Evolutionary conservation across 1,140 invertebrate genomes (phyloP).

Genomic region (Euborellia annulipes): DNA sequence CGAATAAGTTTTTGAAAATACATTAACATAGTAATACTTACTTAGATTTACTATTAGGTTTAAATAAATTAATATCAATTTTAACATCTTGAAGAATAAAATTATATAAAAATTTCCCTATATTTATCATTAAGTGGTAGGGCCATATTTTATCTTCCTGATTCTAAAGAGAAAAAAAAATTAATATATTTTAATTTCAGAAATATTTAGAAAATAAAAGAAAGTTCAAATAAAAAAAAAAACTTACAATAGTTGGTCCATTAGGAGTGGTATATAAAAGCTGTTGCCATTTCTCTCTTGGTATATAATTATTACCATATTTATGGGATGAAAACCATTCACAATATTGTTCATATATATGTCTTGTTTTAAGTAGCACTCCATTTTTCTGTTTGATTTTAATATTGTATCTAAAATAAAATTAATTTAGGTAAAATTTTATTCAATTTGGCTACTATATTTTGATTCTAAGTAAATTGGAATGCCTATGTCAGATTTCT

Average conservation of each 20-base stretch:
- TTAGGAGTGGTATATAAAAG: conserved; percentile 35
- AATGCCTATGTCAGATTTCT: too few relatives aligned
- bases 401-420: conserved; percentile 40
- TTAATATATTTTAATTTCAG: conserved; percentile 4
- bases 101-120: conserved; percentile 74
- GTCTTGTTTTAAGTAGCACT: conserved; percentile 44
- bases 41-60: conserved; percentile 33
- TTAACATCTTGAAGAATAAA: conserved; percentile 76
- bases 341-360: conserved; percentile 51
- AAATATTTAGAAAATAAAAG: neutral
- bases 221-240: conserved; percentile 7
- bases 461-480: too few relatives aligned
- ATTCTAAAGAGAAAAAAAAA: conserved; percentile 26
- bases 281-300: conserved; percentile 56
- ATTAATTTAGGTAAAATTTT: too few relatives aligned
- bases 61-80: conserved; percentile 52
- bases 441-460: too few relatives aligned
- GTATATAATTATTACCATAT: conserved; percentile 31
- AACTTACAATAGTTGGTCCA: conserved; percentile 38
- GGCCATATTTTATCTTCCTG: conserved; percentile 47
- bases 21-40: conserved; percentile 27
- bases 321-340: conserved; percentile 36
- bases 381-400: conserved; percentile 44
- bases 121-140: conserved; percentile 32
- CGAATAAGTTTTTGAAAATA: too few relatives aligned